Conservation (phyloP, 2,113 vertebrate species). For the human region DNA sequence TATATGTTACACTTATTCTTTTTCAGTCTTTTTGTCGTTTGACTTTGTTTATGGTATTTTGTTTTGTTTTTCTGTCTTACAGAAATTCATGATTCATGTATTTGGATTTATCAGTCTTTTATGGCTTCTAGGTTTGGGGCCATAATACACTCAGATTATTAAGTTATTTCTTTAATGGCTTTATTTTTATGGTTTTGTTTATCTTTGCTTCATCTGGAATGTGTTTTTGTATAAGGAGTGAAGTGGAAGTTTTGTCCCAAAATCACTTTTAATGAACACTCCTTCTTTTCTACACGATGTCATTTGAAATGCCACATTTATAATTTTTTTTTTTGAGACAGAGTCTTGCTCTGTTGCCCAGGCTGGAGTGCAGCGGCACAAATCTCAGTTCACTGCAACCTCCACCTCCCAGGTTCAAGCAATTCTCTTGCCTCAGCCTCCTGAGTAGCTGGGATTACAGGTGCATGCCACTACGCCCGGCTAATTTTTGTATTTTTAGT, state of each 20-base stretch:
- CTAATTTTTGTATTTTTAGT: too few relatives aligned
- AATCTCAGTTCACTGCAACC: too few relatives aligned
- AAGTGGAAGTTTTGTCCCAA: background rate
- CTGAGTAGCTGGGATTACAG: too few relatives aligned
- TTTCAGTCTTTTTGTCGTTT: background rate
- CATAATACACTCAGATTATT: background rate
- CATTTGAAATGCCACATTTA: background rate
- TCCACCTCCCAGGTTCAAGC: too few relatives aligned
- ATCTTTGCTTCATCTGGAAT: background rate
- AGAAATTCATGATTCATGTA: conserved; percentile 14
- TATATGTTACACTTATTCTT: background rate
- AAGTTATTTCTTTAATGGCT: background rate
- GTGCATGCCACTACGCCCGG: too few relatives aligned
- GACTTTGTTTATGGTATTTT: background rate
- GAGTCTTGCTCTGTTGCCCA: too few relatives aligned
- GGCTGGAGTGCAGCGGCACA: too few relatives aligned
- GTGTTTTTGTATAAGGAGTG: background rate
- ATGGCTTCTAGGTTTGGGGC: background rate
- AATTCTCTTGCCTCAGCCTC: too few relatives aligned
- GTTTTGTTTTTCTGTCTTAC: background rate
- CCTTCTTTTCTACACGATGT: background rate
- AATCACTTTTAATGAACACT: background rate
- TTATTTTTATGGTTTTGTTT: conserved; percentile 5
- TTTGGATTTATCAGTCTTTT: background rate
- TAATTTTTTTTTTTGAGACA: background rate